Evolutionary conservation across 2,113 vertebrate species (phyloP).

Genomic region (Embiotoca jacksoni): DNA sequence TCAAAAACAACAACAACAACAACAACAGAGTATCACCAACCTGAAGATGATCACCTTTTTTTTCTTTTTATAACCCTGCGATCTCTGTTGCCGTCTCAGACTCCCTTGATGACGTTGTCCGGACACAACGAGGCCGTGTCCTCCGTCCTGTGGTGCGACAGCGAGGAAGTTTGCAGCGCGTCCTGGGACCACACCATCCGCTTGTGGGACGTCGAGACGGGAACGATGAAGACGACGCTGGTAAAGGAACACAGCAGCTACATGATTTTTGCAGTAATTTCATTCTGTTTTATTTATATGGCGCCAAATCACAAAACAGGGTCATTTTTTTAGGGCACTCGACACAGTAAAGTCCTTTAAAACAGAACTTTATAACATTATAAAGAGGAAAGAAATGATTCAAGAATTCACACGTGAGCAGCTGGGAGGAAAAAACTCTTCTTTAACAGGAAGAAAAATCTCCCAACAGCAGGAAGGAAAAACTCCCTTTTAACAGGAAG

Average conservation of each 20-base stretch:
- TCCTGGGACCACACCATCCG: slow-evolving; percentile 98
- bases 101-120: slow-evolving; percentile 93
- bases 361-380: too few relatives aligned
- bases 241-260: slow-evolving; percentile 76
- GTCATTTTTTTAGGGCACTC: too few relatives aligned
- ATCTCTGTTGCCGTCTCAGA: slow-evolving; percentile 77
- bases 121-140: slow-evolving; percentile 95
- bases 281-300: too few relatives aligned
- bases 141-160: slow-evolving; percentile 93
- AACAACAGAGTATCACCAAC: not conserved
- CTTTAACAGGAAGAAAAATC: too few relatives aligned
- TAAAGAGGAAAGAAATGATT: too few relatives aligned
- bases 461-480: too few relatives aligned
- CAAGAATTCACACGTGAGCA: too few relatives aligned
- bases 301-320: too few relatives aligned
- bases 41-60: not conserved
- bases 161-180: slow-evolving; percentile 94
- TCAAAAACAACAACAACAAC: not conserved
- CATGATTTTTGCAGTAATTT: not conserved
- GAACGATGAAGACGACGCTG: slow-evolving; percentile 90
- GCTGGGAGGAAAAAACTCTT: too few relatives aligned
- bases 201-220: slow-evolving; percentile 93
- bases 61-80: too few relatives aligned
- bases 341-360: too few relatives aligned
- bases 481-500: too few relatives aligned